Conservation (phyloP, 2,113 vertebrate genomes). For the Cyprinodon brontotheroides region DNA sequence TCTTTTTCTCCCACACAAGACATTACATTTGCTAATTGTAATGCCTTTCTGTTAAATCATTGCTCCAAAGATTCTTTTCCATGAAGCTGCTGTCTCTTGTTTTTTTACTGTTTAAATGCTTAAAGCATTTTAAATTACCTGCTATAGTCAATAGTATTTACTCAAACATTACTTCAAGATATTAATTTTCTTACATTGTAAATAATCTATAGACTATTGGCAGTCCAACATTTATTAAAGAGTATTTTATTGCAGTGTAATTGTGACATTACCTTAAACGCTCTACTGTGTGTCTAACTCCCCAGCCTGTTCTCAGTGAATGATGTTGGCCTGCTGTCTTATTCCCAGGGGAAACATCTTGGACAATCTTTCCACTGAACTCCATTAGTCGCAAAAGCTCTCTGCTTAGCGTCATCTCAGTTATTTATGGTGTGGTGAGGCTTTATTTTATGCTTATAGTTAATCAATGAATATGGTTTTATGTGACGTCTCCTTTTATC, state of each 20-base stretch:
- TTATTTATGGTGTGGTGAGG: slow-evolving; percentile 39
- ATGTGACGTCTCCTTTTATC: slow-evolving; percentile 53
- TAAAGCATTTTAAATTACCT: not conserved
- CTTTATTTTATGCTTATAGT: slow-evolving; percentile 60
- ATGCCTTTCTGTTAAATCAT: too few species aligned
- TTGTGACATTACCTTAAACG: slow-evolving; percentile 42
- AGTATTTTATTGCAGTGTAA: slow-evolving; percentile 5
- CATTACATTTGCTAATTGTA: too few species aligned
- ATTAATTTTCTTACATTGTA: not conserved
- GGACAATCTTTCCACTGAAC: slow-evolving; percentile 54
- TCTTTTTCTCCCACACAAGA: too few species aligned
- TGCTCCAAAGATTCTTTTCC: too few species aligned
- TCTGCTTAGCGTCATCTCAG: slow-evolving; percentile 42
- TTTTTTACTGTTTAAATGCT: too few species aligned
- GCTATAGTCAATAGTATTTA: not conserved
- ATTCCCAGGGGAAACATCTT: slow-evolving; percentile 46
- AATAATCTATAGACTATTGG: not conserved
- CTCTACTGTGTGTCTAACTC: slow-evolving; percentile 39
- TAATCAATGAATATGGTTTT: slow-evolving; percentile 61
- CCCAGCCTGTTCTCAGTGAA: slow-evolving; percentile 25
- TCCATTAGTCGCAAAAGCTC: slow-evolving; percentile 56
- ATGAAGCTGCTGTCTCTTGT: too few species aligned
- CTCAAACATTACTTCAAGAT: not conserved
- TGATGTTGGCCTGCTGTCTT: slow-evolving; percentile 47
- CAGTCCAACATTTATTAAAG: not conserved